These are phyloP conservation scores for Habroteleia sp. DNA, from an alignment of 2,888 invertebrate species.

Conservation along the genomic window DNA sequence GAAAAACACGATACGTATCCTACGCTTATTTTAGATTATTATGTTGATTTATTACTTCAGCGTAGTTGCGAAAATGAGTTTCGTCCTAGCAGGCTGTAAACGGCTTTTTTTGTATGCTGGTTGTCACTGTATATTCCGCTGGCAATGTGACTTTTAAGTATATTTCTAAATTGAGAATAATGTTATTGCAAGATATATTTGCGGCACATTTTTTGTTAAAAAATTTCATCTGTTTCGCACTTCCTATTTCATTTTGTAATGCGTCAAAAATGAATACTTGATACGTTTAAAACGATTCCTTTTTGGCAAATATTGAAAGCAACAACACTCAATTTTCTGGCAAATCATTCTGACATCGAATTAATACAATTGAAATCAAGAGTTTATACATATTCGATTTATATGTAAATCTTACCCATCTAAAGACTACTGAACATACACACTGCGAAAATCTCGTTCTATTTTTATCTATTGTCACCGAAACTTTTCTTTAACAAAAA, in stretches of 20 bases:
- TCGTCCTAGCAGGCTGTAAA: conserved; percentile 28
- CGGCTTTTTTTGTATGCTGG: conserved; percentile 30
- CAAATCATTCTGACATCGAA: conserved; percentile 24
- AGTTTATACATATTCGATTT: conserved; percentile 34
- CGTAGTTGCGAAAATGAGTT: conserved; percentile 31
- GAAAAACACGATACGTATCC: conserved; percentile 23
- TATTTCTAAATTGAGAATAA: conserved; percentile 51
- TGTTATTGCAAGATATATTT: conserved; percentile 38
- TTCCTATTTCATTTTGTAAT: conserved; percentile 21
- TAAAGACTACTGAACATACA: conserved; percentile 1
- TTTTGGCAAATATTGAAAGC: conserved; percentile 8
- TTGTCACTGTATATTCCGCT: conserved; percentile 28
- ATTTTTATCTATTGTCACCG: conserved; percentile 14
- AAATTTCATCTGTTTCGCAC: conserved; percentile 19
- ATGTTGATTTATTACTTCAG: conserved; percentile 30
- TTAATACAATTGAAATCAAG: conserved; percentile 12
- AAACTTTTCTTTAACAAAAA: conserved; percentile 19
- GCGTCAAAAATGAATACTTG: conserved; percentile 6
- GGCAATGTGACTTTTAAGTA: conserved; percentile 47
- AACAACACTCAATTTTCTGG: conserved; percentile 3
- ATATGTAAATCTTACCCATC: conserved; percentile 31
- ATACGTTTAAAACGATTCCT: conserved; percentile 15
- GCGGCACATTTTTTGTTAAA: conserved; percentile 28
- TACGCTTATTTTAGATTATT: conserved; percentile 26
- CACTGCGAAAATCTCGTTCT: conserved; percentile 4